Conservation (phyloP, 2,113 vertebrate genomes). For the Sebastes fasciatus region DNA sequence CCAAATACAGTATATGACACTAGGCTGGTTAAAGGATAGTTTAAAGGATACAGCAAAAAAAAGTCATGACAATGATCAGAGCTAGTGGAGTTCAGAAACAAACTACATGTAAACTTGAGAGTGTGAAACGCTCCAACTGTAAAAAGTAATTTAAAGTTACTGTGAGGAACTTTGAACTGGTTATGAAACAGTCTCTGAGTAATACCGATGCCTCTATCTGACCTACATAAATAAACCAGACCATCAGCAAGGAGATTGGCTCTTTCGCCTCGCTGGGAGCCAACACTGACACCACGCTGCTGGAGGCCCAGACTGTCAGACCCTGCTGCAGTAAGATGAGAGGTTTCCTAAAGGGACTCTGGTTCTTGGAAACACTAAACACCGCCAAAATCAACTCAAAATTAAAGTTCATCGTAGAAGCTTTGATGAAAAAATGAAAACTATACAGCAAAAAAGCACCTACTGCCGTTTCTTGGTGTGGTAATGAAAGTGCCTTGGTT, state of each 20-base stretch:
- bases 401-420: not conserved
- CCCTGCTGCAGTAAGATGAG: not conserved
- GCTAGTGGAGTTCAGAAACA: not conserved
- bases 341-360: not conserved
- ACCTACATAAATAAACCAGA: not conserved
- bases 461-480: constrained; percentile 40
- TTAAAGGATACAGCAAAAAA: not conserved
- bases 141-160: not conserved
- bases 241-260: not conserved
- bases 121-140: constrained; percentile 8
- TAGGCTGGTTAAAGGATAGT: not conserved
- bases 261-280: no score
- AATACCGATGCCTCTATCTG: not conserved
- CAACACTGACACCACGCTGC: not conserved
- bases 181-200: not conserved
- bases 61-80: not conserved
- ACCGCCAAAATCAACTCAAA: not conserved
- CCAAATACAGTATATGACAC: not conserved
- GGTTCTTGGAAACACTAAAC: not conserved
- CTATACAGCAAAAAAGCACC: not conserved
- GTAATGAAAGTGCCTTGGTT: constrained; percentile 42
- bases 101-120: constrained; percentile 1
- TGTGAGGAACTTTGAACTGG: not conserved
- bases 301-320: not conserved
- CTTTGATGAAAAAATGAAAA: not conserved